These are phyloP conservation scores for Iphiclides podalirius DNA, from an alignment of 2,888 invertebrate genomes.

Conservation along the genomic window DNA sequence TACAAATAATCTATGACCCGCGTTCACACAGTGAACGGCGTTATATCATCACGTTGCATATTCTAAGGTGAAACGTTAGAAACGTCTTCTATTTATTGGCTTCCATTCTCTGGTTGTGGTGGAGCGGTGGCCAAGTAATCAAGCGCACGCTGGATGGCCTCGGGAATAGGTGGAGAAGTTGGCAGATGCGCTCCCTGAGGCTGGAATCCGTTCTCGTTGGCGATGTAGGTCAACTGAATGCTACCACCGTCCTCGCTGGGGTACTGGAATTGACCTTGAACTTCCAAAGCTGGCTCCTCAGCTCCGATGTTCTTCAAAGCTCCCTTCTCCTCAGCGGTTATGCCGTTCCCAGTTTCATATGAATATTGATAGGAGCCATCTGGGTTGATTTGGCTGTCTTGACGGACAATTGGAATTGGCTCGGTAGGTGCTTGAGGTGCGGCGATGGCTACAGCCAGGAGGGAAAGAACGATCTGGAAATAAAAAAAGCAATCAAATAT, in stretches of 20 bases:
- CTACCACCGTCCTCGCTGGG: conserved; percentile 81
- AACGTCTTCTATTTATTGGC: conserved; percentile 20
- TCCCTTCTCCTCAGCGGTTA: conserved; percentile 78
- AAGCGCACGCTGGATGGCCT: conserved; percentile 83
- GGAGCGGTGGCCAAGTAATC: conserved; percentile 84
- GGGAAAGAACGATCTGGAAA: conserved; percentile 61
- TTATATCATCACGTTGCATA: conserved; percentile 15
- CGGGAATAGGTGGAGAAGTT: conserved; percentile 85
- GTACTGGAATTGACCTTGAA: conserved; percentile 82
- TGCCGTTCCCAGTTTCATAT: conserved; percentile 84
- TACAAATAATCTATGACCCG: conserved; percentile 20
- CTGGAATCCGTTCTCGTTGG: conserved; percentile 86
- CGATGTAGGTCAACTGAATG: conserved; percentile 82
- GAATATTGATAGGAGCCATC: conserved; percentile 81
- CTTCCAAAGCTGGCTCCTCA: conserved; percentile 74
- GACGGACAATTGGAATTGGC: conserved; percentile 75
- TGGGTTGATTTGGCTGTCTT: conserved; percentile 74
- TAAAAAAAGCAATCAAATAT: conserved; percentile 4
- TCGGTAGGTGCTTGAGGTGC: conserved; percentile 60
- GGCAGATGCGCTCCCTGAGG: conserved; percentile 82
- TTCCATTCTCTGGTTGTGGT: conserved; percentile 53
- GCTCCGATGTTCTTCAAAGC: conserved; percentile 76
- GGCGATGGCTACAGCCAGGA: conserved; percentile 58
- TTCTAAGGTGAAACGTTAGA: neutral
- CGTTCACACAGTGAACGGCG: conserved; percentile 30